Evolutionary conservation across 2,888 invertebrate genomes (phyloP).

Genomic region (Erynnis tages): DNA sequence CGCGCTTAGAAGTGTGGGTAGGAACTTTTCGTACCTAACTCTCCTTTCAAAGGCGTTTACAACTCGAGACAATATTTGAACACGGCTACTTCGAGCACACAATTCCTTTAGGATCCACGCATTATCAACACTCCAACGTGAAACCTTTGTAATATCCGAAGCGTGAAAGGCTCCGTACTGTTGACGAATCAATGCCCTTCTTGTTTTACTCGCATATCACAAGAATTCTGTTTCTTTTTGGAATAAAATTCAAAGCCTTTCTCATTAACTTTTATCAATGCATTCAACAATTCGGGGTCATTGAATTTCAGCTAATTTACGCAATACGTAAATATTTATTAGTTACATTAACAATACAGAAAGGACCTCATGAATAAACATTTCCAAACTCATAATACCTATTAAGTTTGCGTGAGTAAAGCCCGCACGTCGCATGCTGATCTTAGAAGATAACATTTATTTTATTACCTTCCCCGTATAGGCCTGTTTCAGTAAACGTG

Average conservation of each 20-base stretch:
- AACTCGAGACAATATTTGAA: conserved; percentile 52
- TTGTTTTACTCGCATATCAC: background rate
- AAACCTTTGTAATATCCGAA: conserved; percentile 8
- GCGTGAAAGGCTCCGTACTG: background rate
- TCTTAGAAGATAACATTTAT: conserved; percentile 63
- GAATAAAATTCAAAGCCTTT: too few relatives aligned
- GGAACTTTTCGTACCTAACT: conserved; percentile 12
- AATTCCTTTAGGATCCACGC: conserved; percentile 9
- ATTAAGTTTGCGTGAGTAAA: conserved; percentile 35
- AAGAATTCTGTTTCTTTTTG: too few relatives aligned
- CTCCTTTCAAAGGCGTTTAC: conserved; percentile 41
- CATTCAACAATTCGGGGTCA: too few relatives aligned
- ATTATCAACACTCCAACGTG: background rate
- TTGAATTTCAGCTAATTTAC: too few relatives aligned
- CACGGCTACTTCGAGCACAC: conserved; percentile 27
- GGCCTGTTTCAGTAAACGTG: conserved; percentile 53
- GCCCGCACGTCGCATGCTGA: conserved; percentile 50
- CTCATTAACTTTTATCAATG: too few relatives aligned
- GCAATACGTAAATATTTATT: too few relatives aligned
- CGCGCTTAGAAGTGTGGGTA: background rate
- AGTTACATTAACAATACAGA: conserved; percentile 4
- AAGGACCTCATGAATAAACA: conserved; percentile 12
- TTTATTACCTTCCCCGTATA: conserved; percentile 60
- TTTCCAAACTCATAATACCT: conserved; percentile 9
- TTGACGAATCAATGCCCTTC: conserved; percentile 1